Conservation (phyloP, 1,140 invertebrate genomes). For the Samia ricini region DNA sequence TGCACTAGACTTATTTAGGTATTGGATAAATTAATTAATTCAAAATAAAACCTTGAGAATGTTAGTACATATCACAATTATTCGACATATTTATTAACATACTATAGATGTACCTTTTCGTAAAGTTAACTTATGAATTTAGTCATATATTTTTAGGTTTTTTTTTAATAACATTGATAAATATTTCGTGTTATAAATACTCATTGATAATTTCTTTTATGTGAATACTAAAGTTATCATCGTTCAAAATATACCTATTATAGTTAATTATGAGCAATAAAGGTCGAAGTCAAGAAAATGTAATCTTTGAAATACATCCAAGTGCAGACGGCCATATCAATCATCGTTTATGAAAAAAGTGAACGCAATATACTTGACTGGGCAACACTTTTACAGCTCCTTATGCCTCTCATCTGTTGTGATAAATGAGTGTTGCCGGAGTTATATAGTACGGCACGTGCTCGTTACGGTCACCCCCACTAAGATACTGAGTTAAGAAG, state of each 20-base stretch:
- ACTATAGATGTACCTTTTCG: no score
- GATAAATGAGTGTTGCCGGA: constrained; percentile 56
- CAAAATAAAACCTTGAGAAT: background rate
- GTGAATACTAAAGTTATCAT: no score
- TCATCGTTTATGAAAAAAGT: constrained; percentile 33
- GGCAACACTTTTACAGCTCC: constrained; percentile 39
- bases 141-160: no score
- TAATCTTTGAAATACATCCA: background rate
- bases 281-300: no score
- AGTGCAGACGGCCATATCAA: constrained; percentile 24
- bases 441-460: constrained; percentile 48
- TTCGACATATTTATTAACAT: no score
- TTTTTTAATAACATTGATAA: no score
- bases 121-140: no score
- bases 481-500: constrained; percentile 25
- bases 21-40: background rate
- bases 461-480: constrained; percentile 35
- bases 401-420: constrained; percentile 45
- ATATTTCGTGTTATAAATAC: no score
- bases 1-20: background rate
- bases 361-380: constrained; percentile 15
- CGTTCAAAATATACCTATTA: no score
- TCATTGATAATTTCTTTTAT: no score
- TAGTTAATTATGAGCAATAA: no score
- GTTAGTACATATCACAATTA: no score